Conservation (phyloP, 1,140 invertebrate genomes). For the Musca domestica region DNA sequence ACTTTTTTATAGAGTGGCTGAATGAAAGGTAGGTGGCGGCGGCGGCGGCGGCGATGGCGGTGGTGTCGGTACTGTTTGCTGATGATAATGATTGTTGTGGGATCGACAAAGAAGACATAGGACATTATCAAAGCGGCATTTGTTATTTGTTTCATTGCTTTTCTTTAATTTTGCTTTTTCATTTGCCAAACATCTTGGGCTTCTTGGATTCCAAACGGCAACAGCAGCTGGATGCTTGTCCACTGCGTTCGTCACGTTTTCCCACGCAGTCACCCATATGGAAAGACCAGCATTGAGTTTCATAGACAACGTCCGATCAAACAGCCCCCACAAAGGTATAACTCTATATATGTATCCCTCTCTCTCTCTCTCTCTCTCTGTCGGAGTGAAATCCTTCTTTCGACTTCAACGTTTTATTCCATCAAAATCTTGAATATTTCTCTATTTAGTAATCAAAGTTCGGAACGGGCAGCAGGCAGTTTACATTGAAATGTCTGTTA, state of each 20-base stretch:
- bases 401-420: not conserved
- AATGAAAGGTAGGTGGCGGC: not conserved
- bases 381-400: not conserved
- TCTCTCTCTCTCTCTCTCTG: too few relatives aligned
- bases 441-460: not conserved
- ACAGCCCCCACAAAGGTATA: not conserved
- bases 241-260: slow-evolving; percentile 20
- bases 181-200: not conserved
- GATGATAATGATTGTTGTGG: not conserved
- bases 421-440: not conserved
- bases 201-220: not conserved
- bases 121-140: not conserved
- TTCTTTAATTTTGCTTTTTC: too few relatives aligned
- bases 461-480: not conserved
- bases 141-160: not conserved
- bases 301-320: not conserved
- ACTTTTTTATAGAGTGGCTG: not conserved
- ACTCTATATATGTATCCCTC: too few relatives aligned
- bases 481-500: not conserved
- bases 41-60: too few relatives aligned
- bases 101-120: not conserved
- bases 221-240: not conserved
- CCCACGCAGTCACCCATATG: slow-evolving; percentile 16
- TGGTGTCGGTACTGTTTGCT: too few relatives aligned
- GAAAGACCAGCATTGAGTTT: not conserved